phyloP scores from a whole-genome alignment of 2,797 vertebrate species.

The Hyperoplus lanceolatus region DNA sequence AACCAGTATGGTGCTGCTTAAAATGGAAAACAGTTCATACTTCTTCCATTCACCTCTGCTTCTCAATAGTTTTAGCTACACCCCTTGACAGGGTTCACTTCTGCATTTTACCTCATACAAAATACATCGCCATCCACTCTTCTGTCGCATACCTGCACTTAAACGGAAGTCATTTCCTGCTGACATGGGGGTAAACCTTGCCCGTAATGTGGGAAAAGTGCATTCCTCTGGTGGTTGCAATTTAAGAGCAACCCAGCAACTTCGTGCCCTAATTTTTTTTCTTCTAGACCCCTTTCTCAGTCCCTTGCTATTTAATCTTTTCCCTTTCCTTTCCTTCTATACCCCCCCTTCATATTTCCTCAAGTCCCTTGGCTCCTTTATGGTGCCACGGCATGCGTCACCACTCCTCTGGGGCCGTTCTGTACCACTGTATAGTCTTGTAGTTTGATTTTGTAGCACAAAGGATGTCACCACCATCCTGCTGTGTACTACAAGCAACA shows the following conservation, averaged over 20 bases:
- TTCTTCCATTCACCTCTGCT: slow-evolving; percentile 8
- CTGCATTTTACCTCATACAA: slow-evolving; percentile 71
- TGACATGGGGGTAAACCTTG: slow-evolving; percentile 62
- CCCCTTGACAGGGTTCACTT: slow-evolving; percentile 44
- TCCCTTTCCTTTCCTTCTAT: slow-evolving; percentile 2
- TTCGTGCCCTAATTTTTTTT: slow-evolving; percentile 57
- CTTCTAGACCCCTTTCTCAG: background rate
- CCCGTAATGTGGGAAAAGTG: slow-evolving; percentile 44
- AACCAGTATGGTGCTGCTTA: slow-evolving; percentile 5
- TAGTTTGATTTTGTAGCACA: slow-evolving; percentile 63
- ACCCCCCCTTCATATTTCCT: slow-evolving; percentile 37
- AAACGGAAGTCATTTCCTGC: slow-evolving; percentile 76
- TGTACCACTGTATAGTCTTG: slow-evolving; percentile 52
- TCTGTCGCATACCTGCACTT: slow-evolving; percentile 56
- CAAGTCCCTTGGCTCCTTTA: slow-evolving; percentile 62
- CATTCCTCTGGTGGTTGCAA: slow-evolving; percentile 57
- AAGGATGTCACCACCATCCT: slow-evolving; percentile 66
- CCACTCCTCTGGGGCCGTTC: slow-evolving; percentile 64
- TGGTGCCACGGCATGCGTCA: slow-evolving; percentile 65
- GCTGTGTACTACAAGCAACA: slow-evolving; percentile 68
- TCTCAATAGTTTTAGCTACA: slow-evolving; percentile 42
- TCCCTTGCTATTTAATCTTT: slow-evolving; percentile 26
- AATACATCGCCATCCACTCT: slow-evolving; percentile 67
- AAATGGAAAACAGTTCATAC: slow-evolving; percentile 23
- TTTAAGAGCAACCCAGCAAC: slow-evolving; percentile 66